Evolutionary conservation across 2,888 invertebrate genomes (phyloP).

Genomic region (Nemapogon koenigi): DNA sequence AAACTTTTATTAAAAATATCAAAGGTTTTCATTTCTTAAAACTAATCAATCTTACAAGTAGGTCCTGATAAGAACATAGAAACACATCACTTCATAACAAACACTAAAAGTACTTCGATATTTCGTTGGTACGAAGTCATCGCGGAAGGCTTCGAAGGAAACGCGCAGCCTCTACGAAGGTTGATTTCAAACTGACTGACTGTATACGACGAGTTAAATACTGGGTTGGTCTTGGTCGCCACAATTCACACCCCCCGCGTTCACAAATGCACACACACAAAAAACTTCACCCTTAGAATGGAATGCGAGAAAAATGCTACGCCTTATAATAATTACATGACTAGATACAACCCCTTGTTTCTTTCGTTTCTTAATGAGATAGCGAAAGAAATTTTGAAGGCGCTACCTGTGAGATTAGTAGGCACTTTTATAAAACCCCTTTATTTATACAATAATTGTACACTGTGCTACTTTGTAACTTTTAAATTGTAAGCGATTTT

Average conservation of each 20-base stretch:
- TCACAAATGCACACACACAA: conserved; percentile 47
- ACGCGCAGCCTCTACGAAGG: conserved; percentile 8
- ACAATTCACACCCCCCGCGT: conserved; percentile 19
- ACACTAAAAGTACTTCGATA: background rate
- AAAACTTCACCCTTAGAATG: conserved; percentile 28
- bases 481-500: conserved; percentile 17
- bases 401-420: conserved; percentile 27
- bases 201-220: background rate
- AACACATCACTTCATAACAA: background rate
- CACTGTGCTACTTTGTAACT: conserved; percentile 17
- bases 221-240: background rate
- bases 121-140: conserved; percentile 4
- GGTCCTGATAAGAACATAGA: background rate
- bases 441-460: conserved; percentile 23
- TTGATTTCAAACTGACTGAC: conserved; percentile 6
- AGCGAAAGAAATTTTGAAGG: conserved; percentile 21
- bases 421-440: conserved; percentile 21
- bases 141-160: background rate
- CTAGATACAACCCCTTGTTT: conserved; percentile 23
- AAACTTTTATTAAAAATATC: too few relatives aligned
- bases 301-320: conserved; percentile 37
- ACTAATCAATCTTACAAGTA: too few relatives aligned
- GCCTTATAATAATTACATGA: conserved; percentile 12
- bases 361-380: conserved; percentile 25
- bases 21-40: too few relatives aligned